phyloP scores from a whole-genome alignment of 2,888 invertebrate species.

The Papilio demoleus region DNA sequence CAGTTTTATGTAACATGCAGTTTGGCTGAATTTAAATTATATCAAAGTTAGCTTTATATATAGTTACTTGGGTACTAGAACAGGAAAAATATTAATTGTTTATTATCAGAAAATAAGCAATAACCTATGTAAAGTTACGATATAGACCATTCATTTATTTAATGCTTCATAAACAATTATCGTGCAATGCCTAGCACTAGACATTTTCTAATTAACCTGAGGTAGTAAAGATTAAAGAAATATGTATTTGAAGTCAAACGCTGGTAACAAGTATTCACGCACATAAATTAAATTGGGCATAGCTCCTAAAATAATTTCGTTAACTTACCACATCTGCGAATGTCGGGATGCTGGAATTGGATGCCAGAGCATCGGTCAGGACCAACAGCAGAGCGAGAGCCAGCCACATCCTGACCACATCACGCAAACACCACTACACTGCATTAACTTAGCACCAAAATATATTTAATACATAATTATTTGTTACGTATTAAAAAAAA shows the following conservation, averaged over 20 bases:
- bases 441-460: constrained; percentile 33
- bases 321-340: constrained; percentile 65
- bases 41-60: not conserved
- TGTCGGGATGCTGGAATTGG: constrained; percentile 62
- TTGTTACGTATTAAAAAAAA: constrained; percentile 48
- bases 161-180: constrained; percentile 10
- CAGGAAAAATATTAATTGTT: not conserved
- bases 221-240: not conserved
- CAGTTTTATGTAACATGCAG: not conserved
- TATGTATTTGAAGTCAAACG: constrained; percentile 1
- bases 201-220: not conserved
- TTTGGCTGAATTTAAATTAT: not conserved
- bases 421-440: constrained; percentile 51
- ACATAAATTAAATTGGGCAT: not conserved
- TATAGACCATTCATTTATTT: not conserved
- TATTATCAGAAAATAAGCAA: not conserved
- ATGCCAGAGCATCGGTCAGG: constrained; percentile 62
- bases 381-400: constrained; percentile 67
- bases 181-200: not conserved
- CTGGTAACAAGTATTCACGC: not conserved
- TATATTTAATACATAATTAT: constrained; percentile 25
- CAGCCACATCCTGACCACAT: constrained; percentile 74
- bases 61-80: not conserved
- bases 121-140: not conserved
- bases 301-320: not conserved